Conservation (phyloP, 2,113 vertebrate genomes). For the Thunnus maccoyii region DNA sequence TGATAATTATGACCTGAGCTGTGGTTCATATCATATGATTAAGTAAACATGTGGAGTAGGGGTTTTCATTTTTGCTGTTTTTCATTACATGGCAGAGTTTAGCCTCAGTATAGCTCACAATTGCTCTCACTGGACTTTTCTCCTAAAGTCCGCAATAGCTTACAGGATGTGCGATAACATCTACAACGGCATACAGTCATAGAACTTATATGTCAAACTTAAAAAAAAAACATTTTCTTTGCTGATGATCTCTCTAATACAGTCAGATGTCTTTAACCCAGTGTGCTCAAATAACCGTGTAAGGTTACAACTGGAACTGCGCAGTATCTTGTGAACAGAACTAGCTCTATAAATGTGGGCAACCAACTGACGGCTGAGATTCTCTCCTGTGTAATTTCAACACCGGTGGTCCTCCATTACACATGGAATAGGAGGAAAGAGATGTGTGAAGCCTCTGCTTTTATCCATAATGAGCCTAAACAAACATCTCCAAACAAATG, state of each 20-base stretch:
- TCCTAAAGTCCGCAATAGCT: neutral
- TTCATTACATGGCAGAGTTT: conserved; percentile 35
- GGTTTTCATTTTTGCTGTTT: conserved; percentile 42
- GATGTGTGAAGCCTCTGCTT: conserved; percentile 45
- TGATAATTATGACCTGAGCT: conserved; percentile 61
- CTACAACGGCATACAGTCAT: neutral
- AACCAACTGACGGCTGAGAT: conserved; percentile 45
- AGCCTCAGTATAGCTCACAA: conserved; percentile 8
- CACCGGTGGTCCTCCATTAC: conserved; percentile 14
- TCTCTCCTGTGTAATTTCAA: conserved; percentile 28
- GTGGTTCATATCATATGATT: conserved; percentile 47
- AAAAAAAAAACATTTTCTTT: conserved; percentile 6
- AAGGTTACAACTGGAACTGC: conserved; percentile 15
- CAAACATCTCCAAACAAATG: conserved; percentile 76
- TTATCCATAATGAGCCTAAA: conserved; percentile 72
- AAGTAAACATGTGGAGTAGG: conserved; percentile 54
- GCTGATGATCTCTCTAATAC: conserved; percentile 18
- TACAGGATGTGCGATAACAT: neutral
- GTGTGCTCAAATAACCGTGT: conserved; percentile 10
- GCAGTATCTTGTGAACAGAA: conserved; percentile 14
- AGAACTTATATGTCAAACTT: neutral
- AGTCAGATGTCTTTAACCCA: conserved; percentile 19
- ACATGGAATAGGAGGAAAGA: conserved; percentile 35
- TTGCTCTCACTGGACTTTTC: neutral
- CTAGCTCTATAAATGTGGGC: conserved; percentile 1